Conservation (phyloP, 1,140 invertebrate species). For the Melitaea cinxia region DNA sequence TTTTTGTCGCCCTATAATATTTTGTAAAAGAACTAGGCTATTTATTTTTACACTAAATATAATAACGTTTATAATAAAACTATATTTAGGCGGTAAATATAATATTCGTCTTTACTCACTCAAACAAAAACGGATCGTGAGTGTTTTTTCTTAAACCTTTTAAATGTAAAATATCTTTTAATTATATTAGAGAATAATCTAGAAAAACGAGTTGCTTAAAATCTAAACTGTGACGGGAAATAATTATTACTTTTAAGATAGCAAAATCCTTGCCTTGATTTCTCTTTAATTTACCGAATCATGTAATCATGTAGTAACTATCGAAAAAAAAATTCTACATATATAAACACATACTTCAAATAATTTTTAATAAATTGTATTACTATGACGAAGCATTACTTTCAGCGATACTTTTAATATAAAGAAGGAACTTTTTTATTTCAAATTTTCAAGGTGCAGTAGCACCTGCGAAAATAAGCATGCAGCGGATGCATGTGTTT, state of each 20-base stretch:
- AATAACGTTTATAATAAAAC: neutral
- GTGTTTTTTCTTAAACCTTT: neutral
- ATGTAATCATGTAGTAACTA: no score
- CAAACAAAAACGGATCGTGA: neutral
- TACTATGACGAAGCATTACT: no score
- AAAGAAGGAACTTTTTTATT: conserved; percentile 36
- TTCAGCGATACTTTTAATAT: no score
- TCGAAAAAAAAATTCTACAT: no score
- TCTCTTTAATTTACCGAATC: no score
- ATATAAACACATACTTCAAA: no score
- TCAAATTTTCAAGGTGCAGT: conserved; percentile 32
- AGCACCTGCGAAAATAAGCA: conserved; percentile 40
- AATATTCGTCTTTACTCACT: neutral
- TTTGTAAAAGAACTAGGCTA: conserved; percentile 9
- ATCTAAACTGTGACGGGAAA: no score
- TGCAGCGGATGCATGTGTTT: conserved; percentile 33
- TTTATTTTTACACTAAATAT: neutral
- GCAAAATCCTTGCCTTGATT: no score
- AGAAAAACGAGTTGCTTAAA: no score
- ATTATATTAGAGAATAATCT: no score
- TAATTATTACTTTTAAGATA: no score
- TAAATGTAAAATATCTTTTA: neutral
- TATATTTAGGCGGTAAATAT: neutral
- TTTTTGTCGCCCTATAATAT: conserved; percentile 29
- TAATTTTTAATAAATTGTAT: no score